Base-by-base conservation (phyloP, 2,113 vertebrate genomes). In the Nibea coibor region DNA sequence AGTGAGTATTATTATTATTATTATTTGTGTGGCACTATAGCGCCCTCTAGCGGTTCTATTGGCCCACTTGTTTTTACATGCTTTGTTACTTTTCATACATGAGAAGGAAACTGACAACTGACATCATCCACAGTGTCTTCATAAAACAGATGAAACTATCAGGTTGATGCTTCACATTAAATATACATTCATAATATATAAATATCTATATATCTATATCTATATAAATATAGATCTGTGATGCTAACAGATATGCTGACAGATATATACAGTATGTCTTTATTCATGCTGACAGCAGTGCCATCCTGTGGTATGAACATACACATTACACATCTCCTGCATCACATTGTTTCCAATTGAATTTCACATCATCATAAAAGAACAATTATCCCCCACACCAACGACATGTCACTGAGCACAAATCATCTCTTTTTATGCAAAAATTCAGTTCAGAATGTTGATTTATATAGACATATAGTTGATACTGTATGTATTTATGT, bases 241-340 rank as follows among this genome's bases (percentile, higher is more conserved):
- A 10, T 19, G 4, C 12, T 12, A 4, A 56, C 48, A 35, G 35
- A 39, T 20, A 70, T 6, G 51, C 16, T 26, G 24, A 15, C 22
- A 45, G 20, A 12, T 2, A 16, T 39, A 39, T 39, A 39, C 35
- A 9, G 31, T 22, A 45, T 67, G 14, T 65, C 19, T 24, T 43
- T 3, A 26, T 51, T 74, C 1, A 62, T 51, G 3, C 2, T 68
- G 65, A 78, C 70, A 59, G 57, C 51, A 82, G 70, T 10, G 0
- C 64, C 87, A 85, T 51, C 78, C 0, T 62, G 82, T 90, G 88
- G 85, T 69, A 10, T 50, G 4, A 24, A 42, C n/a, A n/a, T n/a
- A n/a, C n/a, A n/a, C n/a, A n/a, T 31, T 54, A 61, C 5, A 26
- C 1, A 0, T 28, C 26, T 16, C 14, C 15, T 45, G 4, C 53